phyloP scores from a whole-genome alignment of 2,113 vertebrate genomes.

The Circaetus gallicus region DNA sequence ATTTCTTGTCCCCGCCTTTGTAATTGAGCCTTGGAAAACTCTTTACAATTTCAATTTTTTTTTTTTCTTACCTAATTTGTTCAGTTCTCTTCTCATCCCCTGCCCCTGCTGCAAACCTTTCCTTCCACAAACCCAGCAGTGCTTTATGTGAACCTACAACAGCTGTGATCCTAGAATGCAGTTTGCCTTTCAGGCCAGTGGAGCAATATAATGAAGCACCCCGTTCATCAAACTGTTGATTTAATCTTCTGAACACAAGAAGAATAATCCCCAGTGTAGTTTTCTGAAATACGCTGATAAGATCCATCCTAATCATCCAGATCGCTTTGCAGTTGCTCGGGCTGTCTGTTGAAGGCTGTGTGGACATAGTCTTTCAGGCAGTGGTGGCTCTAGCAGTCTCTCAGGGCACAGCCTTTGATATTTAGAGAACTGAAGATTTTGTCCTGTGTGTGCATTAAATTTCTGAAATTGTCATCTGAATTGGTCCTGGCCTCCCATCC shows the following conservation, averaged over 20 bases:
- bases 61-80: background rate
- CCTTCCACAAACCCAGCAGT: background rate
- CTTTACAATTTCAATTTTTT: background rate
- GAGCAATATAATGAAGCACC: background rate
- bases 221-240: background rate
- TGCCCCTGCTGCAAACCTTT: background rate
- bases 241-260: slow-evolving; percentile 6
- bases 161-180: background rate
- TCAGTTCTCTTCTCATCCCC: background rate
- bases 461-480: background rate
- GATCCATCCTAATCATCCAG: background rate
- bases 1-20: background rate
- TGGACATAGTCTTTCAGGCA: background rate
- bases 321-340: background rate
- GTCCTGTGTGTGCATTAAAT: background rate
- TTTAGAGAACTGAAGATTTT: background rate
- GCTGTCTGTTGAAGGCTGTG: background rate
- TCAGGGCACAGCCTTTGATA: background rate
- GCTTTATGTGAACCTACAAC: background rate
- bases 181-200: background rate
- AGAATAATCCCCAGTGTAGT: background rate
- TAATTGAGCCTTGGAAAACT: background rate
- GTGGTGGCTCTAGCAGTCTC: background rate
- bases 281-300: background rate
- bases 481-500: background rate